These are phyloP conservation scores for Anabacerthia variegaticeps DNA, from an alignment of 2,797 vertebrate genomes.

Conservation along the genomic window DNA sequence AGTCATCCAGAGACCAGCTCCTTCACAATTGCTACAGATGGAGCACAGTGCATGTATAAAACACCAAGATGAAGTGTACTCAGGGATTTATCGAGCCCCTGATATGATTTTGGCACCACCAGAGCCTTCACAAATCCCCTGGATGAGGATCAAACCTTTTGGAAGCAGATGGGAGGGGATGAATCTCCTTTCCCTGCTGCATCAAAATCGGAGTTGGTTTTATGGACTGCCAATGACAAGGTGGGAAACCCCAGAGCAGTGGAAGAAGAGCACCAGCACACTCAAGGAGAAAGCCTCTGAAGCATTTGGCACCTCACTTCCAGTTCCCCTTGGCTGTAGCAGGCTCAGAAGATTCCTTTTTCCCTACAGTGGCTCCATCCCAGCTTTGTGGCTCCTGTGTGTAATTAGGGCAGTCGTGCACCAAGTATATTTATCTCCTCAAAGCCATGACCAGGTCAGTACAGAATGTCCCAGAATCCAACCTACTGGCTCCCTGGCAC, in stretches of 20 bases:
- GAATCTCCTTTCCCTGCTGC: not conserved
- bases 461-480: not conserved
- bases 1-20: not conserved
- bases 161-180: constrained; percentile 6
- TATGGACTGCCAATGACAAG: not conserved
- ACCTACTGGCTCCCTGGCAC: not conserved
- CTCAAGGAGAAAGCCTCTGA: not conserved
- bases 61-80: not conserved
- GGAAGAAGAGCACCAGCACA: not conserved
- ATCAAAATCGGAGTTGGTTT: not conserved
- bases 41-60: not conserved
- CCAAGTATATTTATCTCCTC: not conserved
- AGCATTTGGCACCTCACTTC: not conserved
- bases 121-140: not conserved
- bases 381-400: not conserved
- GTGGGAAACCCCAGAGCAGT: not conserved
- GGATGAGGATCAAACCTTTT: constrained; percentile 17
- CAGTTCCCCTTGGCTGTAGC: not conserved
- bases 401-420: not conserved
- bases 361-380: not conserved
- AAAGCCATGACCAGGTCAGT: not conserved
- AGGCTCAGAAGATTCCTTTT: not conserved
- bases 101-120: not conserved
- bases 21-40: not conserved
- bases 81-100: not conserved